A percentile compares a stretch with the other conserved stretches of the same genome.
Evolutionary conservation across 2,113 vertebrate genomes (phyloP).

Genomic region (Romanogobio albipinnatus): DNA sequence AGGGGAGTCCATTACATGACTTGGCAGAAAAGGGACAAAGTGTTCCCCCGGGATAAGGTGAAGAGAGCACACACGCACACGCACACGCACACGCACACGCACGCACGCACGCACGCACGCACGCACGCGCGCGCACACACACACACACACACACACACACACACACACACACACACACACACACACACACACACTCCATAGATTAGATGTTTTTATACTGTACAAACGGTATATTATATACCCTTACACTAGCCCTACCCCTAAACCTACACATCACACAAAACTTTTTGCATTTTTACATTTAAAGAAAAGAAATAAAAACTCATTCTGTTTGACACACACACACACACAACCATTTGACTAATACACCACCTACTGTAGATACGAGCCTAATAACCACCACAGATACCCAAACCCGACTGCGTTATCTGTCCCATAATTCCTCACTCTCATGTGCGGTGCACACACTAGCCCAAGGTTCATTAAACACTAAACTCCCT

Average conservation of each 20-base stretch:
- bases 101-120: not conserved
- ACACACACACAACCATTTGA: not conserved
- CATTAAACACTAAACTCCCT: constrained; percentile 51
- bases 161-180: too few species aligned
- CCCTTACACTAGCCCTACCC: too few species aligned
- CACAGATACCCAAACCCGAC: constrained; percentile 26
- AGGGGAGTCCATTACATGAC: constrained; percentile 92
- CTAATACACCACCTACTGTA: constrained; percentile 18
- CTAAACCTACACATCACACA: too few species aligned
- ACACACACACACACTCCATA: too few species aligned
- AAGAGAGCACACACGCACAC: constrained; percentile 45
- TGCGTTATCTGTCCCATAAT: constrained; percentile 25
- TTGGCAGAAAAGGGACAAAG: constrained; percentile 88
- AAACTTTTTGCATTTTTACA: too few species aligned
- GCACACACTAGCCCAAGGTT: constrained; percentile 43
- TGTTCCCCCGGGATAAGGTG: constrained; percentile 95
- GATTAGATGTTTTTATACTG: too few species aligned
- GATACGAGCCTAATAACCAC: constrained; percentile 36
- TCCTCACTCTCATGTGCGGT: constrained; percentile 8
- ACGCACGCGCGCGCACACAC: constrained; percentile 43
- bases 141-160: too few species aligned
- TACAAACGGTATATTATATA: too few species aligned
- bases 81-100: too few species aligned
- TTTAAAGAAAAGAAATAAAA: too few species aligned
- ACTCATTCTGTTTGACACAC: too few species aligned